phyloP scores from a whole-genome alignment of 2,888 invertebrate genomes.

The Lomographa bimaculata region DNA sequence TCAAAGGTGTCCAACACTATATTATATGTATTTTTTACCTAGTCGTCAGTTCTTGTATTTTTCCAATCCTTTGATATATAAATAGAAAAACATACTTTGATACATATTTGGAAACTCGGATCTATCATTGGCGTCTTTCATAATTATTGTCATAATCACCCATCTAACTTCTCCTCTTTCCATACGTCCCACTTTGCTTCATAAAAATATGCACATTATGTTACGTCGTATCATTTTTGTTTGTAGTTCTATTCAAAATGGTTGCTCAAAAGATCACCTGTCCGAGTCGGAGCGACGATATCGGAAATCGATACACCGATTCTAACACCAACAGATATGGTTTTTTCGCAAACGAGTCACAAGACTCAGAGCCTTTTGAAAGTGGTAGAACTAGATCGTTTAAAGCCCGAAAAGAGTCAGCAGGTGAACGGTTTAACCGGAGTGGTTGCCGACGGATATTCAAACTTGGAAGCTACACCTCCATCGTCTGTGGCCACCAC shows the following conservation, averaged over 20 bases:
- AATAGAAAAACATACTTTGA: too few relatives aligned
- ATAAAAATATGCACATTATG: conserved; percentile 78
- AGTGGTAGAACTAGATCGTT: conserved; percentile 80
- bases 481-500: conserved; percentile 54
- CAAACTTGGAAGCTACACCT: conserved; percentile 42
- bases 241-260: conserved; percentile 84
- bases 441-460: conserved; percentile 65
- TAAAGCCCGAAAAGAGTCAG: conserved; percentile 73
- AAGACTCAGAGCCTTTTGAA: conserved; percentile 78
- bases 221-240: conserved; percentile 83
- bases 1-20: too few relatives aligned
- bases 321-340: conserved; percentile 79
- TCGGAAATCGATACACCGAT: conserved; percentile 70
- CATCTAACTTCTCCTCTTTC: conserved; percentile 15
- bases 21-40: too few relatives aligned
- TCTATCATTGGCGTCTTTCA: too few relatives aligned
- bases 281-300: conserved; percentile 80
- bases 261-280: conserved; percentile 81
- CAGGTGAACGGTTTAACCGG: conserved; percentile 65
- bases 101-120: too few relatives aligned
- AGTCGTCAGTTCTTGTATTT: too few relatives aligned
- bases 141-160: too few relatives aligned
- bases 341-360: conserved; percentile 82
- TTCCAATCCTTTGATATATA: too few relatives aligned
- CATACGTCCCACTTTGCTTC: conserved; percentile 53